Conservation (phyloP, 2,113 vertebrate genomes). For the Psilopogon haemacephalus region DNA sequence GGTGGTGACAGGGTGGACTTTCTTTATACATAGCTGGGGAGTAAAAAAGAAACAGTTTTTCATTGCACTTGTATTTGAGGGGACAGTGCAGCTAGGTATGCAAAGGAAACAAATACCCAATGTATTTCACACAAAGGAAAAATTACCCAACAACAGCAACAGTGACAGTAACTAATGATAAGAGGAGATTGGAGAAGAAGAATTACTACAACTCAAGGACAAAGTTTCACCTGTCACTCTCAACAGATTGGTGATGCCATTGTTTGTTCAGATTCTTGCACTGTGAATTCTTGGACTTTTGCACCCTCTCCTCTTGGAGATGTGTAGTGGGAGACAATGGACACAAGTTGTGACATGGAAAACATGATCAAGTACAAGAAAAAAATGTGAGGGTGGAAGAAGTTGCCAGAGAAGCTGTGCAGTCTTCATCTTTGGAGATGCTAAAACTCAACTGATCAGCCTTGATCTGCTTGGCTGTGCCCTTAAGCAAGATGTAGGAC, state of each 20-base stretch:
- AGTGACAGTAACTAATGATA: not conserved
- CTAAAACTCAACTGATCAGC: not conserved
- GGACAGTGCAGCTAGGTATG: not conserved
- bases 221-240: not conserved
- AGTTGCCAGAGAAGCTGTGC: not conserved
- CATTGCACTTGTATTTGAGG: not conserved
- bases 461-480: not conserved
- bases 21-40: not conserved
- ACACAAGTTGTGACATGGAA: not conserved
- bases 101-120: not conserved
- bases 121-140: not conserved
- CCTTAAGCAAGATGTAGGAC: not conserved
- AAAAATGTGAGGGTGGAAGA: not conserved
- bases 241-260: fast-evolving
- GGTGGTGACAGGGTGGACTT: not conserved
- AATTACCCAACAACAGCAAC: not conserved
- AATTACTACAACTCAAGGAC: not conserved
- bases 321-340: not conserved
- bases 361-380: not conserved
- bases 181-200: not conserved
- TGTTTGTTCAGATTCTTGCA: not conserved
- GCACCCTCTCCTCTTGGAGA: not conserved
- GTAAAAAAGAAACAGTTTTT: not conserved
- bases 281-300: not conserved
- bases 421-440: not conserved